Evolutionary conservation across 1,140 invertebrate genomes (phyloP).

Genomic region (Nymphalis io): DNA sequence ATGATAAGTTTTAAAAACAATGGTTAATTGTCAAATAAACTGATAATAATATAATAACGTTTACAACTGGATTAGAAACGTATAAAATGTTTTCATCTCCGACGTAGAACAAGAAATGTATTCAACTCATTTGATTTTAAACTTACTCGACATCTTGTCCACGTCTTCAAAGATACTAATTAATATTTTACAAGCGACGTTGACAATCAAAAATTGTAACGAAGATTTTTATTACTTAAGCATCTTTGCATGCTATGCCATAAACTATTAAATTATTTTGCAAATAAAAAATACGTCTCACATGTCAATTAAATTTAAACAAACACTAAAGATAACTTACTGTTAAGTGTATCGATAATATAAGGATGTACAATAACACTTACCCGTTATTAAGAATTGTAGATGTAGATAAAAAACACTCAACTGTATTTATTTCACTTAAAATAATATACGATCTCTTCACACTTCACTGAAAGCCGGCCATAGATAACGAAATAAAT

Average conservation of each 20-base stretch:
- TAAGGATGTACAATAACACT: not conserved
- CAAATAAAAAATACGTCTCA: not conserved
- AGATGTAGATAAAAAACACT: conserved; percentile 4
- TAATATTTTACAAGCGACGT: conserved; percentile 2
- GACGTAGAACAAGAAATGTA: too few relatives aligned
- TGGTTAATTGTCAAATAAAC: too few relatives aligned
- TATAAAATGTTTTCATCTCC: too few relatives aligned
- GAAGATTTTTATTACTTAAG: not conserved
- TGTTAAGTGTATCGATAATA: not conserved
- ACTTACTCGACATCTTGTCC: not conserved
- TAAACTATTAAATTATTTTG: not conserved
- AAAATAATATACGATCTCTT: conserved; percentile 6
- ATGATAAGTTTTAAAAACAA: too few relatives aligned
- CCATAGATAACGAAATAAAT: conserved; percentile 43
- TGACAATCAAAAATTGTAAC: not conserved
- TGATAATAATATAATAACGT: too few relatives aligned
- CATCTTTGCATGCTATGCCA: not conserved
- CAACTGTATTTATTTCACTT: conserved; percentile 9
- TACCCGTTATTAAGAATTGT: conserved; percentile 4
- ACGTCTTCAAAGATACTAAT: not conserved
- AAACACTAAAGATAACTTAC: conserved; percentile 9
- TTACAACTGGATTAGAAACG: too few relatives aligned
- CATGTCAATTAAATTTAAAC: not conserved
- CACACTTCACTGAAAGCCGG: conserved; percentile 22
- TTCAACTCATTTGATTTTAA: too few relatives aligned